Evolutionary conservation across 64 coral and sea anemone genomes (phyloP), one percentile per base, ranked within the genome.

Genomic region (Acropora tenuis): DNA sequence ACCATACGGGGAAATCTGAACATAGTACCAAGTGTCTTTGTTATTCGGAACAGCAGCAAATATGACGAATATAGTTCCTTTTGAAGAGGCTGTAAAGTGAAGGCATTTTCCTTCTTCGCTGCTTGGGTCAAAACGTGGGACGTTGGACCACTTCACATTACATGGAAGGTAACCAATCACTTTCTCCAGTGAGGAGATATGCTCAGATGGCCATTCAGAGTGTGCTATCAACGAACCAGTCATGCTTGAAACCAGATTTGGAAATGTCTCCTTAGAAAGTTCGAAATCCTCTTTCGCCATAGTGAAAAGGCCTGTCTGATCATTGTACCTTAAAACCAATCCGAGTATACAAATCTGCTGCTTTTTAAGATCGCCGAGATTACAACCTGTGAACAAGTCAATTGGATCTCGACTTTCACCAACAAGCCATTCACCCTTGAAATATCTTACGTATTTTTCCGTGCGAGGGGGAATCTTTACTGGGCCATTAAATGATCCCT

Each of bases 61-160:
- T n/a, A 91, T 74, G 19, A 84, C 89, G 49, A 74, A 91, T 19
- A 91, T 2, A 11, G 79, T 83, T 8, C 89, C 80, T 75, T 74
- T 77, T 9, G 89, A 45, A 4, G 89, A 84, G n/a, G 89, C 89
- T 50, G 89, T 91, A 53, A 91, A 91, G 48, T 91, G 89, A 12
- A 91, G 69, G 47, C 89, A 91, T 73, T 50, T 91, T 7, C 89
- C 89, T 44, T 60, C 81, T 15, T 41, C 55, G 47, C 48, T 49
- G 19, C 30, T 30, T 30, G 90, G 90, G 68, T 85, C 80, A 85
- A 92, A 92, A 5, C 90, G 44, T 5, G 85, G 30, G 8, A 66
- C 71, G 50, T 92, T 92, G 16, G 90, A 92, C 90, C 90, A 92
- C 58, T 92, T 74, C 8, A 92, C 80, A 20, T 92, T 92, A 30